Evolutionary conservation across 2,888 invertebrate species (phyloP), one percentile per base, ranked within the genome.

Genomic region (Drosophila dives): DNA sequence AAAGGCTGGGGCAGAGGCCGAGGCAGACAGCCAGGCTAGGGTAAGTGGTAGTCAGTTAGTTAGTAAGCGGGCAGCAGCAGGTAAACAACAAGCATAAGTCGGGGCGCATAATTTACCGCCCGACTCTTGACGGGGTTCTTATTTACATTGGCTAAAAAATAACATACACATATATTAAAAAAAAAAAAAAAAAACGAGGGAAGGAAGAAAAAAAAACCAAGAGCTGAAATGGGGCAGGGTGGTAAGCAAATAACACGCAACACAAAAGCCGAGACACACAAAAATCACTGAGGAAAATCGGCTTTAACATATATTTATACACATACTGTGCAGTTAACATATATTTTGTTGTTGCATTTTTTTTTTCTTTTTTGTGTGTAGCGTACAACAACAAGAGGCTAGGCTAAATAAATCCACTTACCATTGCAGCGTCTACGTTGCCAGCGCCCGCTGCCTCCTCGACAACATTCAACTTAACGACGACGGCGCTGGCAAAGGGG

Each of bases 381-480:
- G 42, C 62, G 72, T 72, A 75, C 53, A 56, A 26, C 53, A 75
- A 75, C 61, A 69, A 49, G 61, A 67, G 67, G 55, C 70, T 58
- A 69, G 71, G 55, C 70, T 58, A 71, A 72, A 65, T 63, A 64
- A 75, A 77, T 79, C 69, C 83, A 90, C 90, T 91, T 83, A 90
- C 90, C 91, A 87, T 76, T 85, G 82, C 81, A 78, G 72, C 86
- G 72, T 85, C 89, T 78, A 77, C 83, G 66, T 58, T 70, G 75
- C 54, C 64, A 49, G 54, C 51, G 48, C 59, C 70, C 0, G 56
- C 26, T 11, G 48, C 65, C 59, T 50, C 64, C 55, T 69, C 80
- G 42, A 55, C 66, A 32, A 55, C 78, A 72, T 84, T 82, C 51
- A 76, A 58, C 42, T 71, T 71, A 42, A 67, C 55, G 34, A 23